Conservation (phyloP, 1,140 invertebrate genomes). For the Danaus melanippus region DNA sequence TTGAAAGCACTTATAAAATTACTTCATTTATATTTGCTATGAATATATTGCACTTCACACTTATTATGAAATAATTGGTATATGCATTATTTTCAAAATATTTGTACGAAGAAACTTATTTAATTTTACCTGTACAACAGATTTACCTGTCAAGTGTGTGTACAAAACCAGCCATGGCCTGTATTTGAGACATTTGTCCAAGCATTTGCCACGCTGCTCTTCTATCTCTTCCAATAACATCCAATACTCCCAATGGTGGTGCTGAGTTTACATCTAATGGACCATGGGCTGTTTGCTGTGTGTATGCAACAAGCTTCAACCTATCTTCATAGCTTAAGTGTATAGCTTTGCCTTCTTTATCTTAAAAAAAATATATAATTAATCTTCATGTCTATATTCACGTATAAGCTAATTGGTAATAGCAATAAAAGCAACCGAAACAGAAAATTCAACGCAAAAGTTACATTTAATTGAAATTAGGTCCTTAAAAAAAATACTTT, state of each 20-base stretch:
- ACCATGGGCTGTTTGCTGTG: slow-evolving; percentile 92
- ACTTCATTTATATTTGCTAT: no score
- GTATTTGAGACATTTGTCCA: slow-evolving; percentile 86
- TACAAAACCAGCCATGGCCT: slow-evolving; percentile 94
- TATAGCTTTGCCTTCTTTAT: slow-evolving; percentile 96
- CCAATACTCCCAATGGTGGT: slow-evolving; percentile 91
- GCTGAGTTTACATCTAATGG: slow-evolving; percentile 83
- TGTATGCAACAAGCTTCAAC: slow-evolving; percentile 91
- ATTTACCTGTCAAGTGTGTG: slow-evolving; percentile 82
- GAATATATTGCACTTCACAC: no score
- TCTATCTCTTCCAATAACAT: slow-evolving; percentile 95
- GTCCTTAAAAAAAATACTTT: no score
- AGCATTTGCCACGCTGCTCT: slow-evolving; percentile 94
- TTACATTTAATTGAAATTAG: no score
- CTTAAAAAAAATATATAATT: slow-evolving; percentile 47
- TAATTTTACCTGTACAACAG: slow-evolving; percentile 5
- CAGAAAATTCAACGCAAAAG: no score
- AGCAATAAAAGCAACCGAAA: not conserved
- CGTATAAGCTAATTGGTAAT: not conserved
- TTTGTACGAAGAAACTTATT: no score
- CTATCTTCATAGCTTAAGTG: slow-evolving; percentile 96
- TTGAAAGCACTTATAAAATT: no score
- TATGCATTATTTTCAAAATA: no score
- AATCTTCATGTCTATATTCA: not conserved
- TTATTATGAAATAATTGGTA: no score